Percentiles rank a stretch among this genome's conserved stretches.
These are phyloP conservation scores for Callimorpha dominula DNA, from an alignment of 2,888 invertebrate species.

Conservation along the genomic window DNA sequence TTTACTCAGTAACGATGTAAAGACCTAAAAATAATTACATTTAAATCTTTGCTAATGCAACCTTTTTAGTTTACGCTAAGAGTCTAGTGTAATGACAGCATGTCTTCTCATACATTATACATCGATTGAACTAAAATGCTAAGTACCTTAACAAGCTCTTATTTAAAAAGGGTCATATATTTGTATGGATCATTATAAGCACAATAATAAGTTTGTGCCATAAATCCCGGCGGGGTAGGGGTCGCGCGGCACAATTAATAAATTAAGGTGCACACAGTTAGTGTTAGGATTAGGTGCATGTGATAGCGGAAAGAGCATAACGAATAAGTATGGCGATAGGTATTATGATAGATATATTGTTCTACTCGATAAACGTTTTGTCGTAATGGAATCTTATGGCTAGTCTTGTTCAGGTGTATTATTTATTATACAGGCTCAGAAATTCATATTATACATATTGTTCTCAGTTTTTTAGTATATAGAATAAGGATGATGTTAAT, in stretches of 20 bases:
- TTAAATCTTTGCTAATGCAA: neutral
- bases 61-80: neutral
- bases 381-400: too few relatives aligned
- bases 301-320: conserved; percentile 16
- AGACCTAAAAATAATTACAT: neutral
- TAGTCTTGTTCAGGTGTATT: too few relatives aligned
- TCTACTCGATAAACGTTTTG: too few relatives aligned
- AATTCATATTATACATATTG: neutral
- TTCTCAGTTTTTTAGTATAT: neutral
- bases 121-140: conserved; percentile 5
- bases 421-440: neutral
- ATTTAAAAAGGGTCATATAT: conserved; percentile 46
- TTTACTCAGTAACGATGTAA: too few relatives aligned
- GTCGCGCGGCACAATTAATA: conserved; percentile 77
- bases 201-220: conserved; percentile 67
- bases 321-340: neutral
- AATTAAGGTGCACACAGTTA: conserved; percentile 65
- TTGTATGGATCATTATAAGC: conserved; percentile 50
- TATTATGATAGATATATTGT: neutral
- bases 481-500: neutral
- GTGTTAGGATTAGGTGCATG: conserved; percentile 16
- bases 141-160: conserved; percentile 43
- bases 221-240: conserved; percentile 65
- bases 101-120: neutral
- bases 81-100: neutral